Conservation (phyloP, 2,888 invertebrate species). For the Opisthograptis luteolata region DNA sequence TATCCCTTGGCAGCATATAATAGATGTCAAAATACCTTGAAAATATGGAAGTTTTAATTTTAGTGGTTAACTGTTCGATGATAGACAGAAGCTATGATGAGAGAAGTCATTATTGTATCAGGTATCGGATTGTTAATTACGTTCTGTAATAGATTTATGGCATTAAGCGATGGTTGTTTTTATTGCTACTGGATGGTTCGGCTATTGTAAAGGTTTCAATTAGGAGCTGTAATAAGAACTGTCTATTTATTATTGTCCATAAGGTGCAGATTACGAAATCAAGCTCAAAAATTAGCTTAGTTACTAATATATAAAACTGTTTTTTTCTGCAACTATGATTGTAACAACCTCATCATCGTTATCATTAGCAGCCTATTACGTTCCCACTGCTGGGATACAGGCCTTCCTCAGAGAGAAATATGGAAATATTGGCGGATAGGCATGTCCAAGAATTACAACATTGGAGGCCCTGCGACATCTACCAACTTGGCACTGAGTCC, state of each 20-base stretch:
- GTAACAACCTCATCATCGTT: too few relatives aligned
- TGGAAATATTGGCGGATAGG: too few relatives aligned
- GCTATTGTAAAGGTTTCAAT: constrained; percentile 3
- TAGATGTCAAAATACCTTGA: constrained; percentile 16
- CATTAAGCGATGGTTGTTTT: constrained; percentile 18
- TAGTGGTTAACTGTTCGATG: constrained; percentile 11
- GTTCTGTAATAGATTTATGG: constrained; percentile 25
- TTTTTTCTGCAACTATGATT: too few relatives aligned
- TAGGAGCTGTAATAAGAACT: background rate
- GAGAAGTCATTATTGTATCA: constrained; percentile 28
- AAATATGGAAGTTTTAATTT: background rate
- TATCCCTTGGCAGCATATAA: constrained; percentile 7
- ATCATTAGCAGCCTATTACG: too few relatives aligned
- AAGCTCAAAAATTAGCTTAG: too few relatives aligned
- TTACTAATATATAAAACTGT: too few relatives aligned
- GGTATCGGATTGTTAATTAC: constrained; percentile 26
- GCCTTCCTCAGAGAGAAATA: too few relatives aligned
- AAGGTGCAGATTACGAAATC: too few relatives aligned
- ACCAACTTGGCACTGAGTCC: too few relatives aligned
- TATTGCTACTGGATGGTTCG: constrained; percentile 17
- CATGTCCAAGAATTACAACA: too few relatives aligned
- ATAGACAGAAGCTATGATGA: constrained; percentile 26
- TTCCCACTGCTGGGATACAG: too few relatives aligned
- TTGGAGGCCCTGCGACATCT: too few relatives aligned
- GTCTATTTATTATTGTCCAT: background rate